Evolutionary conservation across 2,888 invertebrate genomes (phyloP), one percentile per base, ranked within the genome.

Genomic region (Xestoiulus laeticollis): DNA sequence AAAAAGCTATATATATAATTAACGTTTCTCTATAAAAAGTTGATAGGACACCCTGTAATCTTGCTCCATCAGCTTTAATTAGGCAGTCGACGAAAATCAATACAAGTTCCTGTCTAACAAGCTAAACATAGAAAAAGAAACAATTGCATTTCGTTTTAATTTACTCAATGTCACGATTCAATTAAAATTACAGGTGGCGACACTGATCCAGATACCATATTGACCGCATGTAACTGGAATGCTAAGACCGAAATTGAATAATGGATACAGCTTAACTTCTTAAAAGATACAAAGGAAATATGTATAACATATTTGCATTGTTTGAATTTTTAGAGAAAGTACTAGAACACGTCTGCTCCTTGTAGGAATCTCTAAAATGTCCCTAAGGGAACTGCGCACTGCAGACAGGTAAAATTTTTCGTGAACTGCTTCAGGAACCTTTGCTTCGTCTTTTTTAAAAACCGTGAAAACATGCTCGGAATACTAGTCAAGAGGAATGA

Each of bases 181-280:
- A 78, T 78, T 78, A 78, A 78, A 78, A 78, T 30, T 26, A 14
- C 78, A 78, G 78, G 78, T 78, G 78, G 30, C 30, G 78, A 78
- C 78, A 78, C 78, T 30, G 78, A 78, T 30, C 30, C 30, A 6
- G 30, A 26, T 30, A 30, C 30, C 12, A 14, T 78, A 26, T 30
- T 78, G 78, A 78, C 78, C 78, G 78, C 78, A 10, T 30, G 78
- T 30, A 68, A n/a, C 5, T 78, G 14, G 26, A 30, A 4, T 1
- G 30, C 30, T 14, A 78, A 30, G 12, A 78, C 3, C 12, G 78
- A 78, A 30, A 78, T 26, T 30, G 78, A 30, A 30, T 14, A 78
- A 30, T 30, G 30, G 30, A 30, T 26, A 16, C 5, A 68, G 68
- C 6, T 68, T 68, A 26, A 26, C 26, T 26, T n/a, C 68, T 26